Evolutionary conservation across 2,113 vertebrate species (phyloP), one percentile per base, ranked within the genome.

Genomic region (Rhea americana): DNA sequence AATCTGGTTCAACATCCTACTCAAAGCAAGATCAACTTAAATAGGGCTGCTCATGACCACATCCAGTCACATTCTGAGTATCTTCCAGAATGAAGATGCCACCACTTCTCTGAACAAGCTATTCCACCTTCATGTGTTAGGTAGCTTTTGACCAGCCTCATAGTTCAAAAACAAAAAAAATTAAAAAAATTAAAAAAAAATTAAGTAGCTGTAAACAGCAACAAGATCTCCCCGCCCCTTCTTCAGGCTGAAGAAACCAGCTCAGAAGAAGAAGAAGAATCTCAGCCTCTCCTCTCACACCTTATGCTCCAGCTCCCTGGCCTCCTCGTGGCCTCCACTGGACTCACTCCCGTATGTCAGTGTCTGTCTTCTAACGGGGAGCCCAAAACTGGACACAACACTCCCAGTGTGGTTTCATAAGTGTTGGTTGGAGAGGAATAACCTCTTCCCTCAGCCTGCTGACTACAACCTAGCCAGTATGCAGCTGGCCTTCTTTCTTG

Each of bases 361-460:
- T 11, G 19, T 32, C 6, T 59, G 12, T 48, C 25, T 51, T 20
- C 18, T 45, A 62, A 25, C 15, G n/a, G 43, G 37, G 13, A 89
- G 13, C 13, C 28, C 82, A 53, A 53, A 82, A 47, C n/a, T 43
- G 20, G 20, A 61, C 13, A 24, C 1, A 0, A 16, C 11, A 4
- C 4, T 22, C 32, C 13, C 0, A 1, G 5, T 43, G 22, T 43
- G 3, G 14, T 58, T 87, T 87, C 50, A 75, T 13, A 16, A 2
- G 16, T 32, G 37, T 43, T 75, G 24, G 10, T 13, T 50, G 58
- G 50, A 71, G 26, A 7, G 32, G 9, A 82, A 47, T 30, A 22
- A 82, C 47, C 16, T 35, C 32, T 45, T 63, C 26, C 20, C 16
- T 59, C 56, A 75, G 50, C 4, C 48, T 70, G 61, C 17, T 58